Conservation (phyloP, 2,797 vertebrate species). For the Notamacropus eugenii region DNA sequence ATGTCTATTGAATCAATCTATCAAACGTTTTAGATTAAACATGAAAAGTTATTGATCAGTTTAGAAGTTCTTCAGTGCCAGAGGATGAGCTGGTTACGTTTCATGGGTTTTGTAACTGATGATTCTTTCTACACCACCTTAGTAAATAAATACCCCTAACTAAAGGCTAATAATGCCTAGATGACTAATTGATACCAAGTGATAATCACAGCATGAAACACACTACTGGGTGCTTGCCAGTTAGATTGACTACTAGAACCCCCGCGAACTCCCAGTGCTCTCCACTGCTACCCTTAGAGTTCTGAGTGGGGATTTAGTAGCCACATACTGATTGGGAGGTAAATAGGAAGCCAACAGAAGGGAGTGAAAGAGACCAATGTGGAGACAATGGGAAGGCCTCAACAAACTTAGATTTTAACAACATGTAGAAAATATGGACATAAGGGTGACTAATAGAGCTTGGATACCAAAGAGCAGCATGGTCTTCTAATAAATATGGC, state of each 20-base stretch:
- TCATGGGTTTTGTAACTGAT: background rate
- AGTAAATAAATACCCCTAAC: background rate
- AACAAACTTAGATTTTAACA: background rate
- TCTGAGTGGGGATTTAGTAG: background rate
- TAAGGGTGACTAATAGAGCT: background rate
- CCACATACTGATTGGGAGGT: background rate
- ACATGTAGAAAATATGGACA: background rate
- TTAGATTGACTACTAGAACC: background rate
- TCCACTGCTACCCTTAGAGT: background rate
- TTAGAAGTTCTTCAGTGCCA: background rate
- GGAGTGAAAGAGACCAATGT: background rate
- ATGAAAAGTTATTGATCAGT: background rate
- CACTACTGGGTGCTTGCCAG: background rate
- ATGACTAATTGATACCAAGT: background rate
- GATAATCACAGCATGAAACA: background rate
- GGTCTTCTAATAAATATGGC: background rate
- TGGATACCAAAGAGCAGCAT: background rate
- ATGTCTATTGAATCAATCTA: background rate
- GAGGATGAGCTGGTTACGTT: background rate
- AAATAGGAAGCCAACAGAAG: background rate
- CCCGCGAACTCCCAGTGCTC: background rate
- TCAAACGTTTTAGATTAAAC: background rate
- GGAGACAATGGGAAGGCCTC: background rate
- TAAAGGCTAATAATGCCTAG: background rate
- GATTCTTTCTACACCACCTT: background rate